Evolutionary conservation across 1,140 invertebrate species (phyloP).

Genomic region (Euglossa dilemma): DNA sequence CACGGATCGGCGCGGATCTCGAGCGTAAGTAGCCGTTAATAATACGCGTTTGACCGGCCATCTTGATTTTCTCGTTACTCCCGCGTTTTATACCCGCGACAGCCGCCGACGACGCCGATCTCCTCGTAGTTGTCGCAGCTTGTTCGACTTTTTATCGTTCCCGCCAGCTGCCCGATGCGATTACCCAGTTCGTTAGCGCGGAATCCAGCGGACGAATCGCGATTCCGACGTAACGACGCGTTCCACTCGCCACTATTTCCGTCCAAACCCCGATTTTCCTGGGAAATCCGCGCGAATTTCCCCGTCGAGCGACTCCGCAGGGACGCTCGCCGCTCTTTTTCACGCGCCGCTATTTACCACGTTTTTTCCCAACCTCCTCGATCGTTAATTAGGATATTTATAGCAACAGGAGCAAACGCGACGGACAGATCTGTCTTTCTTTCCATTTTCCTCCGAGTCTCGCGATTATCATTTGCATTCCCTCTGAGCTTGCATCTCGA

Average conservation of each 20-base stretch:
- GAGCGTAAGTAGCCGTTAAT: not conserved
- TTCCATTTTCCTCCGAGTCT: not conserved
- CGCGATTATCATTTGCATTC: slow-evolving; percentile 8
- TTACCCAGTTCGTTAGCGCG: slow-evolving; percentile 32
- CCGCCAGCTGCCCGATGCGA: not conserved
- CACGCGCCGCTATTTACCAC: not conserved
- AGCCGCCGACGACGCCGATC: not conserved
- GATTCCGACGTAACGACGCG: not conserved
- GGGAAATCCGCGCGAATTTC: not conserved
- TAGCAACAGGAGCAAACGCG: not conserved
- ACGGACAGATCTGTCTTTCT: not conserved
- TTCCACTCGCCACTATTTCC: not conserved
- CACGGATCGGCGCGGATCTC: not conserved
- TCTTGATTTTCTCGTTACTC: not conserved
- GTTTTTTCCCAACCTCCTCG: not conserved
- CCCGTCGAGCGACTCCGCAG: no score
- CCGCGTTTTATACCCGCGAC: not conserved
- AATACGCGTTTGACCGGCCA: not conserved
- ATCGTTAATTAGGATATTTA: not conserved
- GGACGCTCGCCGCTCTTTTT: not conserved
- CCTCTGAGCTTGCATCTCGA: not conserved
- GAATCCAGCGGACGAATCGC: not conserved
- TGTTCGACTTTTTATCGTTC: slow-evolving; percentile 24
- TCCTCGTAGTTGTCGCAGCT: not conserved
- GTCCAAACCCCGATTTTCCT: not conserved